phyloP scores from a whole-genome alignment of 2,797 vertebrate species.

The Danio albolineatus region DNA sequence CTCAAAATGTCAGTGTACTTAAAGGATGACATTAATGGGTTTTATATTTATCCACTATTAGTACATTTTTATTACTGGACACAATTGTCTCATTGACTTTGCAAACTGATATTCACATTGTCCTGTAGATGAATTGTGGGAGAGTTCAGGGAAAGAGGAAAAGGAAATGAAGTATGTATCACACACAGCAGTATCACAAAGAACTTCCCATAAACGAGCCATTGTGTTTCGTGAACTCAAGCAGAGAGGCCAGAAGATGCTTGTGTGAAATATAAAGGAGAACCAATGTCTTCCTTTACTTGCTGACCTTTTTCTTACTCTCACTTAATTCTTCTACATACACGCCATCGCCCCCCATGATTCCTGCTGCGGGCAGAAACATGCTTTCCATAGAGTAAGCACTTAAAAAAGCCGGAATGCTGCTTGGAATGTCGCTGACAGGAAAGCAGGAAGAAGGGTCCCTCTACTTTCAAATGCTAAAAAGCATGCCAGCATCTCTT shows the following conservation, averaged over 20 bases:
- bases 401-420: conserved; percentile 48
- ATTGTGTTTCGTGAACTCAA: conserved; percentile 54
- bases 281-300: conserved; percentile 22
- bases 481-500: conserved; percentile 31
- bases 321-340: conserved; percentile 28
- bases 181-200: conserved; percentile 57
- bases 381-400: conserved; percentile 58
- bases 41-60: too few species aligned
- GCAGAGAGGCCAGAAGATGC: conserved; percentile 27
- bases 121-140: conserved; percentile 56
- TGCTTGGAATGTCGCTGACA: conserved; percentile 47
- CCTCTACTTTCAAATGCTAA: conserved; percentile 34
- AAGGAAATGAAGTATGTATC: conserved; percentile 60
- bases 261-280: conserved; percentile 41
- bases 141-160: conserved; percentile 54
- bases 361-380: conserved; percentile 41
- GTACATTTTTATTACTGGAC: too few species aligned
- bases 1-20: too few species aligned
- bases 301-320: conserved; percentile 20
- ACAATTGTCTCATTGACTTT: too few species aligned
- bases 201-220: conserved; percentile 38
- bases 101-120: conserved; percentile 38
- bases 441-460: conserved; percentile 44
- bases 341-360: conserved; percentile 13
- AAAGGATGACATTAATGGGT: too few species aligned